Conservation (phyloP, 2,797 vertebrate genomes). For the Columba guinea region DNA sequence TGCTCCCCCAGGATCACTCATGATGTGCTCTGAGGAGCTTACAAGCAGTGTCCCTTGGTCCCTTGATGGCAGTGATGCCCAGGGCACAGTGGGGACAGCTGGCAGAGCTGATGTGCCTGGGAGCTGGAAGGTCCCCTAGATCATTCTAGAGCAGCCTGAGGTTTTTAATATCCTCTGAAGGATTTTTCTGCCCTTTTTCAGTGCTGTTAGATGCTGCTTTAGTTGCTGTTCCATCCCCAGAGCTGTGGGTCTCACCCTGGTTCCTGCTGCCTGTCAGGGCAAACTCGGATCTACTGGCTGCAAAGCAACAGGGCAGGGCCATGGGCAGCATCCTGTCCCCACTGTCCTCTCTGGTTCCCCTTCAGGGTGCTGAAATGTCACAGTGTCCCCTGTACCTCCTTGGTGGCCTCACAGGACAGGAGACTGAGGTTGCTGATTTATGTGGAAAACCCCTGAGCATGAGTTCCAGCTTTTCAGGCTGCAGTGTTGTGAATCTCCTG, state of each 20-base stretch:
- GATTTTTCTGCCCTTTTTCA: not conserved
- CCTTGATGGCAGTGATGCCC: not conserved
- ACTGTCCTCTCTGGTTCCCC: too few relatives aligned
- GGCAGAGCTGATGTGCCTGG: accelerated
- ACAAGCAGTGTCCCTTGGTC: not conserved
- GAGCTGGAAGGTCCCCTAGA: not conserved
- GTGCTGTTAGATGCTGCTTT: not conserved
- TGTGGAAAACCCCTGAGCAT: not conserved
- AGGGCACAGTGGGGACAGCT: not conserved
- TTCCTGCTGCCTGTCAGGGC: not conserved
- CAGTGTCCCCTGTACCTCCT: not conserved
- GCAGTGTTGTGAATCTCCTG: accelerated
- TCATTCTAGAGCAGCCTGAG: not conserved
- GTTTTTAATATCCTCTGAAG: not conserved
- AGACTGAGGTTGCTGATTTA: not conserved
- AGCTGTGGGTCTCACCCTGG: not conserved
- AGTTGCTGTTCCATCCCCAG: not conserved
- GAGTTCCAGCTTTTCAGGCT: not conserved
- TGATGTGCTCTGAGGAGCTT: accelerated
- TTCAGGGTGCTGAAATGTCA: not conserved
- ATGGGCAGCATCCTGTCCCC: too few relatives aligned
- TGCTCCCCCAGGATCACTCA: accelerated
- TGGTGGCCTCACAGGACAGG: not conserved
- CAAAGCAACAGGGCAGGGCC: too few relatives aligned
- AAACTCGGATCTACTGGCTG: too few relatives aligned